Evolutionary conservation across 1,140 invertebrate genomes (phyloP).

Genomic region (Cepaea nemoralis): DNA sequence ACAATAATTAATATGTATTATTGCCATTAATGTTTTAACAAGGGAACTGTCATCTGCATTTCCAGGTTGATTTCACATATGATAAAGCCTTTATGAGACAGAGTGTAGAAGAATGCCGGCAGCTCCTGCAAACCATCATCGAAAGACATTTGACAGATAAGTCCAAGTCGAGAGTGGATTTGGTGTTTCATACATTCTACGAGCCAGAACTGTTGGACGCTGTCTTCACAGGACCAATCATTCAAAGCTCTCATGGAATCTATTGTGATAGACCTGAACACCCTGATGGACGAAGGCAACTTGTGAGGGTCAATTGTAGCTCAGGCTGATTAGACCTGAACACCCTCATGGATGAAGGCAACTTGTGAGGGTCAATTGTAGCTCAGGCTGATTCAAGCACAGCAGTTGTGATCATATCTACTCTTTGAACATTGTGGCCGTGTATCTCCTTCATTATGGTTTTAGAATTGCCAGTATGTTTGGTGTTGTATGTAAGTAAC

Average conservation of each 20-base stretch:
- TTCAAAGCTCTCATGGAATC: constrained; percentile 73
- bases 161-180: constrained; percentile 84
- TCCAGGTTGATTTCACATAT: constrained; percentile 88
- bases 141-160: constrained; percentile 88
- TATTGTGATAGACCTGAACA: constrained; percentile 82
- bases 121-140: constrained; percentile 81
- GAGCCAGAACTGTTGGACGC: constrained; percentile 83
- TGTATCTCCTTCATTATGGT: no score
- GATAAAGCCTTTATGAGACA: constrained; percentile 82
- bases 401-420: no score
- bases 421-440: no score
- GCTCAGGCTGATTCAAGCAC: no score
- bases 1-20: no score
- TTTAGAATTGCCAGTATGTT: no score
- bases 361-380: no score
- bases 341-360: constrained; percentile 84
- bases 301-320: constrained; percentile 55
- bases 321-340: constrained; percentile 79
- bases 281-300: constrained; percentile 83
- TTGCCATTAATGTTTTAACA: no score
- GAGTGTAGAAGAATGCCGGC: constrained; percentile 79
- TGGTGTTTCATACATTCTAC: constrained; percentile 85
- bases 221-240: constrained; percentile 77
- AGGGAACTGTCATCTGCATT: no score
- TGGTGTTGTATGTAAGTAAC: no score